phyloP scores from a whole-genome alignment of 2,888 invertebrate genomes.

The Spodoptera exigua region DNA sequence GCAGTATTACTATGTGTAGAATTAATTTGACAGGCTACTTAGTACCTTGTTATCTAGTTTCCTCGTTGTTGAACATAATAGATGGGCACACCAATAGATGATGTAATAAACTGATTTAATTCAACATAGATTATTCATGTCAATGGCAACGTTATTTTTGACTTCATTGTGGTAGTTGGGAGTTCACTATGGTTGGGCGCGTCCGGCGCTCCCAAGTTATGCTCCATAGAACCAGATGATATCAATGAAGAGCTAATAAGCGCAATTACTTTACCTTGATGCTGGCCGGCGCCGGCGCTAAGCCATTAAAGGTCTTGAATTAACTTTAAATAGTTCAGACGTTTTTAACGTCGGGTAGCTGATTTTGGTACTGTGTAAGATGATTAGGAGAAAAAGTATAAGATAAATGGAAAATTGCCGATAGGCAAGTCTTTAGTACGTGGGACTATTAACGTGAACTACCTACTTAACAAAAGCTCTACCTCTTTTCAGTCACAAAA shows the following conservation, averaged over 20 bases:
- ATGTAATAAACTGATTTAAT: conserved; percentile 52
- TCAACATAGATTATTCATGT: conserved; percentile 56
- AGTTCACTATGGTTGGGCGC: conserved; percentile 46
- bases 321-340: too few species aligned
- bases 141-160: conserved; percentile 57
- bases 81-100: conserved; percentile 38
- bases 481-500: too few species aligned
- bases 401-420: too few species aligned
- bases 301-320: background rate
- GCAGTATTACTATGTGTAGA: too few species aligned
- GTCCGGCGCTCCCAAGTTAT: conserved; percentile 57
- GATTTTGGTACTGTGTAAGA: too few species aligned
- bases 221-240: conserved; percentile 44
- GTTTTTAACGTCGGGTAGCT: too few species aligned
- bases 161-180: conserved; percentile 48
- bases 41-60: too few species aligned
- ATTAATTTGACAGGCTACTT: too few species aligned
- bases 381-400: too few species aligned
- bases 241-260: conserved; percentile 28
- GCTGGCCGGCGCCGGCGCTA: background rate
- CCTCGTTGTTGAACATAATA: conserved; percentile 2
- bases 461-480: too few species aligned
- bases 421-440: too few species aligned
- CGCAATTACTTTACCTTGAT: conserved; percentile 2
- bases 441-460: too few species aligned